These are phyloP conservation scores for Paracyclopina nana DNA, from an alignment of 1,140 invertebrate genomes.

Conservation along the genomic window DNA sequence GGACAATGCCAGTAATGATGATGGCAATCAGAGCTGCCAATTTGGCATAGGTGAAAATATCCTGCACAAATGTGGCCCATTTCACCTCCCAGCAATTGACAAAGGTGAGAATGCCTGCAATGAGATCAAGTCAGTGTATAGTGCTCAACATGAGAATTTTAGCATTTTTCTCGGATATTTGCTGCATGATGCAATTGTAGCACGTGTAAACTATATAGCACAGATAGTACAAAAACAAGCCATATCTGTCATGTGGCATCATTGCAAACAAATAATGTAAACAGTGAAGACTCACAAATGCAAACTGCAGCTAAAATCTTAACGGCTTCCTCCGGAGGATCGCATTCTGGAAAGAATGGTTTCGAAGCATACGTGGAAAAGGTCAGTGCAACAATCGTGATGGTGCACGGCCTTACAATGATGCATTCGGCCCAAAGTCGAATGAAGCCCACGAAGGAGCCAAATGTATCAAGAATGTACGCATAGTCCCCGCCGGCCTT, in stretches of 20 bases:
- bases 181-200: too few species aligned
- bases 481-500: conserved; percentile 88
- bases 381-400: conserved; percentile 81
- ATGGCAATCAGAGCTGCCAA: conserved; percentile 58
- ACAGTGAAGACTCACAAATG: conserved; percentile 39
- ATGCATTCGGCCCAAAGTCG: conserved; percentile 94
- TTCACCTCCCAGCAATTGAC: conserved; percentile 70
- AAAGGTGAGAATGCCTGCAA: conserved; percentile 57
- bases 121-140: too few species aligned
- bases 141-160: too few species aligned
- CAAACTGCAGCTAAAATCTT: conserved; percentile 67
- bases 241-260: too few species aligned
- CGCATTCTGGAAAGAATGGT: conserved; percentile 70
- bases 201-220: too few species aligned
- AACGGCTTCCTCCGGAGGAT: conserved; percentile 55
- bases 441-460: conserved; percentile 79
- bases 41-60: conserved; percentile 72
- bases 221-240: too few species aligned
- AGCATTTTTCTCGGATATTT: too few species aligned
- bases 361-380: conserved; percentile 81
- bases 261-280: too few species aligned
- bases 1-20: conserved; percentile 47
- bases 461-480: conserved; percentile 91
- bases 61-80: conserved; percentile 72
- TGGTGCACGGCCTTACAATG: conserved; percentile 85